A percentile compares a stretch with the other conserved stretches of the same genome.
Evolutionary conservation across 2,797 vertebrate genomes (phyloP).

Genomic region (Onychomys arenicola): DNA sequence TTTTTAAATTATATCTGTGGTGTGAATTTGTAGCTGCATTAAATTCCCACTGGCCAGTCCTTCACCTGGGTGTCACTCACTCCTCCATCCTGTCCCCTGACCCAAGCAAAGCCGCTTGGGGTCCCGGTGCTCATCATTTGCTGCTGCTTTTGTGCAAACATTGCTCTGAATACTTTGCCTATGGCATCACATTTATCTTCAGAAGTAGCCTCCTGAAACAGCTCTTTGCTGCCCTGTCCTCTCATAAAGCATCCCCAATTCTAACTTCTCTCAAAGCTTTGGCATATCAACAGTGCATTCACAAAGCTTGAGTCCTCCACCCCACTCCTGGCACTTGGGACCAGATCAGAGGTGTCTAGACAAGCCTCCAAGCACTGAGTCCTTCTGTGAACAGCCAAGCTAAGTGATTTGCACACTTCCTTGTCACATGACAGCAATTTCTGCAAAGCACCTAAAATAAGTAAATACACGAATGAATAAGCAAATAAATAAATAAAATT

Average conservation of each 20-base stretch:
- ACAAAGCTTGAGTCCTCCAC: rapidly evolving
- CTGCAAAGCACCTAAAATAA: not conserved
- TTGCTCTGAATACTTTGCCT: not conserved
- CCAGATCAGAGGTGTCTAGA: not conserved
- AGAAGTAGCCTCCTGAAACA: not conserved
- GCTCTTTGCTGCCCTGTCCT: not conserved
- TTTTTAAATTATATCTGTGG: not conserved
- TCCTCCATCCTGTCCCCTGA: not conserved
- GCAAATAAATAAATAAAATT: not conserved
- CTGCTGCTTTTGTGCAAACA: not conserved
- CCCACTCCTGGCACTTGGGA: rapidly evolving
- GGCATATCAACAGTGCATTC: rapidly evolving
- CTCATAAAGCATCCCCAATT: not conserved
- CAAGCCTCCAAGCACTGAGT: rapidly evolving
- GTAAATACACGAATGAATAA: no score
- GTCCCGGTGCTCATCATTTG: no score
- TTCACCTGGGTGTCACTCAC: not conserved
- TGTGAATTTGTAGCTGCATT: not conserved
- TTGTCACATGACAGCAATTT: not conserved
- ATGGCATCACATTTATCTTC: not conserved
- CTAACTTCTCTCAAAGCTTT: not conserved
- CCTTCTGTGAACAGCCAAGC: rapidly evolving
- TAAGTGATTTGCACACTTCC: not conserved
- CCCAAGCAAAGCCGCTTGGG: not conserved
- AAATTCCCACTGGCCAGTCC: not conserved